Evolutionary conservation across 1,140 invertebrate genomes (phyloP).

Genomic region (Drusus annulatus): DNA sequence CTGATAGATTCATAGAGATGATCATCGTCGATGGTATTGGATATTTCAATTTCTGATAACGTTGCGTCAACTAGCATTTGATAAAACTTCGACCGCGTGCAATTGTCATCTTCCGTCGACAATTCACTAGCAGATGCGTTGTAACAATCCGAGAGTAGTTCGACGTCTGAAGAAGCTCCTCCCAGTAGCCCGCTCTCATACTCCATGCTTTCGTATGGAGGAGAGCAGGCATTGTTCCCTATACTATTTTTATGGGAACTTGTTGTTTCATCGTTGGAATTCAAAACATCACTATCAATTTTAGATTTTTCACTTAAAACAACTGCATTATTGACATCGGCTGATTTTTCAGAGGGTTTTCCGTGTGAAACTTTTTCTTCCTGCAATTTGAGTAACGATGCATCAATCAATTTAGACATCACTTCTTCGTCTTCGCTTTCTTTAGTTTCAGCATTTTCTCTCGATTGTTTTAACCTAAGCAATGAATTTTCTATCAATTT

Average conservation of each 20-base stretch:
- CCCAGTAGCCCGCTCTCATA: slow-evolving; percentile 70
- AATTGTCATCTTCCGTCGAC: slow-evolving; percentile 74
- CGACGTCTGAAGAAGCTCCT: slow-evolving; percentile 69
- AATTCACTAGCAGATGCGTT: slow-evolving; percentile 76
- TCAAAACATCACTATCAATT: slow-evolving; percentile 48
- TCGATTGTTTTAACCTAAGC: slow-evolving; percentile 73
- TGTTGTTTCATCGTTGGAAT: slow-evolving; percentile 18
- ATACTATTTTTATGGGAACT: slow-evolving; percentile 44
- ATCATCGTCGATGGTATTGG: slow-evolving; percentile 74
- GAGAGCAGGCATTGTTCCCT: slow-evolving; percentile 68
- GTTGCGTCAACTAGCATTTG: slow-evolving; percentile 78
- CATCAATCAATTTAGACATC: slow-evolving; percentile 73
- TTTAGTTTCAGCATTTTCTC: slow-evolving; percentile 68
- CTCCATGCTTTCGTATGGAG: slow-evolving; percentile 74
- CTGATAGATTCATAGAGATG: slow-evolving; percentile 87
- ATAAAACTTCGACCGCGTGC: slow-evolving; percentile 78
- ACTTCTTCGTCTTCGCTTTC: slow-evolving; percentile 73
- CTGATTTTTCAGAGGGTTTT: slow-evolving; percentile 44
- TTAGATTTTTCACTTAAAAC: slow-evolving; percentile 20
- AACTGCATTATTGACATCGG: slow-evolving; percentile 53
- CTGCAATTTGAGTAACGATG: slow-evolving; percentile 71
- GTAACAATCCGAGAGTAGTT: slow-evolving; percentile 78
- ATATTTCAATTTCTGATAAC: slow-evolving; percentile 75
- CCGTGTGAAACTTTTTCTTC: slow-evolving; percentile 63
- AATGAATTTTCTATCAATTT: slow-evolving; percentile 78